Percentiles rank a stretch among this genome's conserved stretches.
Evolutionary conservation across 1,140 invertebrate genomes (phyloP).

Genomic region (Mycetomoellerius zeteki): DNA sequence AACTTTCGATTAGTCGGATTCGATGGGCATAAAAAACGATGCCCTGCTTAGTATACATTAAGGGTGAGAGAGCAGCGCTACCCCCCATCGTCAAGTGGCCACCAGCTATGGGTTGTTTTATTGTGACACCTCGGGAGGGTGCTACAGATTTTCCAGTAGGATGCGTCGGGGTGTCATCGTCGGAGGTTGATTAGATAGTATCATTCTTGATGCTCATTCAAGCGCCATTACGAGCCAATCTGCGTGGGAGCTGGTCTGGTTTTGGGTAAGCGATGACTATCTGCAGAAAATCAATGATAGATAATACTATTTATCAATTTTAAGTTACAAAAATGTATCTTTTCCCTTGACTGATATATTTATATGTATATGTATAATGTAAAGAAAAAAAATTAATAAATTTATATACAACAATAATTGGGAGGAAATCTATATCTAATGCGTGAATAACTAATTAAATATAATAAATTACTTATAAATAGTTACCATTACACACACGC

Average conservation of each 20-base stretch:
- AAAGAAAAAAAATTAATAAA: neutral
- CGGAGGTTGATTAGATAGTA: conserved; percentile 73
- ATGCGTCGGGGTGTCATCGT: conserved; percentile 70
- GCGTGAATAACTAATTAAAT: neutral
- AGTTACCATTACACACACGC: neutral
- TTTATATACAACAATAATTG: conserved; percentile 2
- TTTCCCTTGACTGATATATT: neutral
- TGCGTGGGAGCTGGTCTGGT: conserved; percentile 80
- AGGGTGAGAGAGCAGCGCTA: conserved; percentile 61
- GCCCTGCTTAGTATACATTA: conserved; percentile 78
- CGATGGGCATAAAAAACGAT: conserved; percentile 54
- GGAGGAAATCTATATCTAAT: neutral
- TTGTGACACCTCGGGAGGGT: conserved; percentile 80
- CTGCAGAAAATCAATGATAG: conserved; percentile 1
- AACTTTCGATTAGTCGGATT: conserved; percentile 76
- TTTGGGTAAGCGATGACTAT: conserved; percentile 28
- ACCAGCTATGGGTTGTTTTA: conserved; percentile 79
- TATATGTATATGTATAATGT: neutral
- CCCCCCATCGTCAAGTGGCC: conserved; percentile 80
- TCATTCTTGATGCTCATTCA: conserved; percentile 76
- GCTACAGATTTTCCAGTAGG: conserved; percentile 72
- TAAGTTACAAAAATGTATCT: neutral
- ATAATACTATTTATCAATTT: neutral
- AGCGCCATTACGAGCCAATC: conserved; percentile 81
- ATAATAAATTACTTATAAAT: neutral